Percentiles rank a stretch among this genome's conserved stretches.
Conservation (phyloP, 2,113 vertebrate species). For the Spizaetus ornatus region DNA sequence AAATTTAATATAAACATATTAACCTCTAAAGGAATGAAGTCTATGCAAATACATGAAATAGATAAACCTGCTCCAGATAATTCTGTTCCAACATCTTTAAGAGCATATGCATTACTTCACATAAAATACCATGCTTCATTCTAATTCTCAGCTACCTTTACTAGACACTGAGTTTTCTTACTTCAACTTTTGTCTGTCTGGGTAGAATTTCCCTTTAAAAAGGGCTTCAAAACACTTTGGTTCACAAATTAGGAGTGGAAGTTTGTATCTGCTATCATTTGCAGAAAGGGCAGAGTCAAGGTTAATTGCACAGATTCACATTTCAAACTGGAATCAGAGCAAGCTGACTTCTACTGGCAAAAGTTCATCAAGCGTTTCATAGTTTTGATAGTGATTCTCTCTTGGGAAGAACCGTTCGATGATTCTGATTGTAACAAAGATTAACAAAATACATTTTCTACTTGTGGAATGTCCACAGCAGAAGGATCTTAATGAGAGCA, state of each 20-base stretch:
- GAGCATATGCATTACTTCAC: neutral
- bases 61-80: neutral
- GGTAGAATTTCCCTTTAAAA: neutral
- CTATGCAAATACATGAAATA: neutral
- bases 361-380: neutral
- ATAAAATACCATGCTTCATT: neutral
- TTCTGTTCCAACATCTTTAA: neutral
- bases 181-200: neutral
- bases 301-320: slow-evolving; percentile 2
- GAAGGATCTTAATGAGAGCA: neutral
- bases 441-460: neutral
- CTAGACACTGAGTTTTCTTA: neutral
- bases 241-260: neutral
- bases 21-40: neutral
- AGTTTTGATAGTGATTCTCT: neutral
- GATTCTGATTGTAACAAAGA: neutral
- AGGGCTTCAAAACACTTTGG: neutral
- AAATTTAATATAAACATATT: neutral
- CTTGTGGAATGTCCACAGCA: neutral
- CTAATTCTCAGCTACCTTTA: neutral
- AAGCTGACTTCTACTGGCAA: neutral
- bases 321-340: neutral
- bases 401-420: neutral
- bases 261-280: neutral
- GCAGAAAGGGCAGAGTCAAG: neutral